Evolutionary conservation across 2,888 invertebrate genomes (phyloP).

Genomic region (Synanthedon formicaeformis): DNA sequence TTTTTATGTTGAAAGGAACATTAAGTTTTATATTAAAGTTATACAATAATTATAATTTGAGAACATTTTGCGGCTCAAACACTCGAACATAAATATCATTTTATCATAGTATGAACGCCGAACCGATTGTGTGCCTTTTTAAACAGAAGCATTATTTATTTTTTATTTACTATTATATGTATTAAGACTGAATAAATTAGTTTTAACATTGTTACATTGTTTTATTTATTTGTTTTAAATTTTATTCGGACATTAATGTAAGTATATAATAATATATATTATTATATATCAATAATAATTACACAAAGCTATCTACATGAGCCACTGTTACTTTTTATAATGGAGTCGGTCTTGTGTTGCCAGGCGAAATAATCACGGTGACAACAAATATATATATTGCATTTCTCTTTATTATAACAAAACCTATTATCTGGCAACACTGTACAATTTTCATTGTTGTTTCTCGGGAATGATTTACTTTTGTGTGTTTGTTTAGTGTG

Average conservation of each 20-base stretch:
- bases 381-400: not conserved
- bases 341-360: conserved; percentile 10
- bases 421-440: conserved; percentile 31
- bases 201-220: conserved; percentile 18
- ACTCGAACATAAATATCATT: too few species aligned
- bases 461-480: conserved; percentile 63
- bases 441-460: conserved; percentile 22
- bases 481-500: conserved; percentile 47
- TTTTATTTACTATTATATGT: conserved; percentile 18
- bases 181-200: not conserved
- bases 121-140: conserved; percentile 34
- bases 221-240: conserved; percentile 17
- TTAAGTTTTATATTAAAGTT: too few species aligned
- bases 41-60: too few species aligned
- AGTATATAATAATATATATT: too few species aligned
- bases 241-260: conserved; percentile 52
- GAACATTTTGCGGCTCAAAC: too few species aligned
- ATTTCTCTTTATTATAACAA: not conserved
- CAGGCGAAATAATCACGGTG: not conserved
- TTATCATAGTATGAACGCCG: conserved; percentile 32
- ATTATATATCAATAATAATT: conserved; percentile 57
- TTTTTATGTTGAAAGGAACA: too few species aligned
- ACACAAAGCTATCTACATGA: conserved; percentile 71
- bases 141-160: conserved; percentile 27
- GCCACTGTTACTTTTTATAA: conserved; percentile 39